A percentile compares a stretch with the other conserved stretches of the same genome.
These are phyloP conservation scores for Papilio glaucus DNA, from an alignment of 1,140 invertebrate genomes.

Conservation along the genomic window DNA sequence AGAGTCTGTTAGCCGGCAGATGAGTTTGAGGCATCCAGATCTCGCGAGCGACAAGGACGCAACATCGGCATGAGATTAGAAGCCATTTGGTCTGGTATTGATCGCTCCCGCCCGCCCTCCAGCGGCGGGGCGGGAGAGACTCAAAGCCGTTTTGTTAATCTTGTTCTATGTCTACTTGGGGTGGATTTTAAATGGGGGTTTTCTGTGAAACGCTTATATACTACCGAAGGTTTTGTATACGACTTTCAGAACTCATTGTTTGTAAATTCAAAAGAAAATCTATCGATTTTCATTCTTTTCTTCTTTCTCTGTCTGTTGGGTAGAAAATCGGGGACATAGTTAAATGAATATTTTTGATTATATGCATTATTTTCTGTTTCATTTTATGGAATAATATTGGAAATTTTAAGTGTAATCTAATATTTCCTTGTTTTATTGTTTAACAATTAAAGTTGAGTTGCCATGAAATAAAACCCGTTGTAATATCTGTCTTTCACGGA, in stretches of 20 bases:
- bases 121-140: slow-evolving; percentile 37
- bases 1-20: slow-evolving; percentile 43
- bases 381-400: too few species aligned
- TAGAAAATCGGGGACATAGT: too few species aligned
- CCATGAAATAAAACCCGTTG: too few species aligned
- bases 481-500: too few species aligned
- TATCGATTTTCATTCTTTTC: background rate
- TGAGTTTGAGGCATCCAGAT: slow-evolving; percentile 53
- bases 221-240: slow-evolving; percentile 11
- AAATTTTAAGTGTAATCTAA: too few species aligned
- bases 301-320: background rate
- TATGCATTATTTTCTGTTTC: too few species aligned
- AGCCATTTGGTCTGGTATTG: slow-evolving; percentile 61
- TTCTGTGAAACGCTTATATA: slow-evolving; percentile 48
- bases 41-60: slow-evolving; percentile 69
- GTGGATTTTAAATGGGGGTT: slow-evolving; percentile 60
- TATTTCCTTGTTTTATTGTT: too few species aligned
- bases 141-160: slow-evolving; percentile 69
- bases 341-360: too few species aligned
- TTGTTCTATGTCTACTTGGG: slow-evolving; percentile 59
- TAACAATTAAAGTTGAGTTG: too few species aligned
- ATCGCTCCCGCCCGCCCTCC: slow-evolving; percentile 55
- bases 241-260: slow-evolving; percentile 1
- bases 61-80: slow-evolving; percentile 69
- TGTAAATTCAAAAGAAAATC: slow-evolving; percentile 7